These are phyloP conservation scores for Sarcophaga variegata DNA, from an alignment of 2,888 invertebrate genomes.

Conservation along the genomic window DNA sequence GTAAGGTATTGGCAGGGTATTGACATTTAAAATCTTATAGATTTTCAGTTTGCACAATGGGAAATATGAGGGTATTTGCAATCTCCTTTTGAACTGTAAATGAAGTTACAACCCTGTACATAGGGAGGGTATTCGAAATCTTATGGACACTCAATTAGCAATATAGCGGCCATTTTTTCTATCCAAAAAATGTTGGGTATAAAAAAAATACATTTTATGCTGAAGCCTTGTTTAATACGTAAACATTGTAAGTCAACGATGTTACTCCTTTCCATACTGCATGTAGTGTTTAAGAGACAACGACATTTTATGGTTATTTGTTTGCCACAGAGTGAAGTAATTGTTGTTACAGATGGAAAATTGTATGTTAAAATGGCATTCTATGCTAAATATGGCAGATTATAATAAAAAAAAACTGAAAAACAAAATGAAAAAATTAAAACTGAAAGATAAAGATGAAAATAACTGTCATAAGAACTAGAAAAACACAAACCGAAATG, in stretches of 20 bases:
- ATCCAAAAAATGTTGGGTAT: no score
- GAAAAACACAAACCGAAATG: neutral
- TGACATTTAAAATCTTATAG: no score
- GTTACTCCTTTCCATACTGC: neutral
- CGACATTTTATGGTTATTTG: slow-evolving; percentile 57
- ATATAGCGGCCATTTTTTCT: no score
- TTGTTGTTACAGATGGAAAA: slow-evolving; percentile 34
- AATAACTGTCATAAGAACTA: slow-evolving; percentile 44
- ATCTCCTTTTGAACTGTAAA: no score
- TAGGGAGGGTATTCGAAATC: no score
- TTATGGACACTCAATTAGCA: no score
- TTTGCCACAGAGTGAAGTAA: slow-evolving; percentile 26
- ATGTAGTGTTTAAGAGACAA: neutral
- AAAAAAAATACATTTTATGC: no score
- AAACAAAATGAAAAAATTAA: slow-evolving; percentile 4
- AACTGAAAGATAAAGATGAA: slow-evolving; percentile 14
- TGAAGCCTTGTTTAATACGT: neutral
- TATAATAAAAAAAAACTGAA: neutral
- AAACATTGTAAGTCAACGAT: neutral
- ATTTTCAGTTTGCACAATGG: no score
- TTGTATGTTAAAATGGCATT: slow-evolving; percentile 43
- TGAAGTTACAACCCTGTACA: no score
- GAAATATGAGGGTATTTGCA: no score
- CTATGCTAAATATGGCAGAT: slow-evolving; percentile 53
- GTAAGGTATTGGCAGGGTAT: no score